phyloP scores from a whole-genome alignment of 1,140 invertebrate genomes.

The Elymnias hypermnestra region DNA sequence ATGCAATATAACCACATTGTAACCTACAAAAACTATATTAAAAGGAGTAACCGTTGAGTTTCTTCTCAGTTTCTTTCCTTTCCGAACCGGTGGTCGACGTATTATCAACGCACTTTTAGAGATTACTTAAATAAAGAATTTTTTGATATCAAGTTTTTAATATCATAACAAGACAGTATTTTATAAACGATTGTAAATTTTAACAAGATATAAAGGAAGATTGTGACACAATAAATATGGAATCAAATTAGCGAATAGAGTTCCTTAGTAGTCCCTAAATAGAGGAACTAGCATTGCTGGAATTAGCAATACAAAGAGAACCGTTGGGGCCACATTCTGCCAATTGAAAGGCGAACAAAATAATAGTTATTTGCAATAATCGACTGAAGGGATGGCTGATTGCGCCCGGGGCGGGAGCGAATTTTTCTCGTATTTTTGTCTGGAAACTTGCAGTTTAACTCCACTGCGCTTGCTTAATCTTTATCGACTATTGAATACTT shows the following conservation, averaged over 20 bases:
- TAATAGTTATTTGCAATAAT: constrained; percentile 76
- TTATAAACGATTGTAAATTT: too few species aligned
- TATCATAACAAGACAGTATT: too few species aligned
- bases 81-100: too few species aligned
- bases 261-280: constrained; percentile 30
- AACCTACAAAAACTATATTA: too few species aligned
- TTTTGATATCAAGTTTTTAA: too few species aligned
- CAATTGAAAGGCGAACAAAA: constrained; percentile 72
- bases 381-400: constrained; percentile 69
- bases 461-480: constrained; percentile 13
- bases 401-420: constrained; percentile 54
- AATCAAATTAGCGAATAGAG: constrained; percentile 8
- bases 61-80: too few species aligned
- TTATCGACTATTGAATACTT: neutral
- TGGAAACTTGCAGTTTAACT: constrained; percentile 33
- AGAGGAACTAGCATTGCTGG: constrained; percentile 49
- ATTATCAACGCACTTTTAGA: too few species aligned
- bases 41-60: too few species aligned
- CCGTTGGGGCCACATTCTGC: constrained; percentile 48
- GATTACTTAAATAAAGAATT: too few species aligned
- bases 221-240: too few species aligned
- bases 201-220: too few species aligned
- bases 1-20: too few species aligned
- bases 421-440: constrained; percentile 56
- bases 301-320: constrained; percentile 74